phyloP scores from a whole-genome alignment of 2,113 vertebrate species.

The Dromaius novaehollandiae region DNA sequence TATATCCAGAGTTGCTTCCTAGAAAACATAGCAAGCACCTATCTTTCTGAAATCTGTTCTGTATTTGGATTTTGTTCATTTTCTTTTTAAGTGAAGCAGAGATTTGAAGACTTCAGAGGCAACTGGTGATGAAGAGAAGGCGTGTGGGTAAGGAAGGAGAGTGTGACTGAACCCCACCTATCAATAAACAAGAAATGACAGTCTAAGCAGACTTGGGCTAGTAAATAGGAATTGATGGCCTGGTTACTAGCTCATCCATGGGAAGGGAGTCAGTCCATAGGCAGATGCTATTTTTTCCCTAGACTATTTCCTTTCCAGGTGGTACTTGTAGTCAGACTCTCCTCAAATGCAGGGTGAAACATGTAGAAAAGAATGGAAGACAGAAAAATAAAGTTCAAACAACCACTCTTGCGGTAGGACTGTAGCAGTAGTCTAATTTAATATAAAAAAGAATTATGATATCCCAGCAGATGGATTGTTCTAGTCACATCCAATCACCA shows the following conservation, averaged over 20 bases:
- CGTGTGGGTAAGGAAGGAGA: background rate
- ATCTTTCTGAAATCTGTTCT: background rate
- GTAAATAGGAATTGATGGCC: background rate
- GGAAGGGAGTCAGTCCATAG: background rate
- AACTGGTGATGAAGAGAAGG: background rate
- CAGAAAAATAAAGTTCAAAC: background rate
- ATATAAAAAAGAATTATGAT: background rate
- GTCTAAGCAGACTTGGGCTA: background rate
- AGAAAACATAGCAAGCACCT: background rate
- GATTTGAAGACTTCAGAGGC: background rate
- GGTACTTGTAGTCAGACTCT: background rate
- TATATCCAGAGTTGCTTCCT: background rate
- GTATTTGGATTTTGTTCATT: background rate
- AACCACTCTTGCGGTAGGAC: background rate
- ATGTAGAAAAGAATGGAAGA: background rate
- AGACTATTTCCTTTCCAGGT: background rate
- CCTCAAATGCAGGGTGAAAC: background rate
- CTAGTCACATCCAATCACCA: background rate
- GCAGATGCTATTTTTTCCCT: background rate
- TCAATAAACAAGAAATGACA: background rate
- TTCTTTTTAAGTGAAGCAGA: background rate
- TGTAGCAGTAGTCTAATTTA: background rate
- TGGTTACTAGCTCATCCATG: background rate
- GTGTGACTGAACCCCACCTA: background rate
- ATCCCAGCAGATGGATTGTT: background rate